Conservation (phyloP, 2,888 invertebrate species). For the Erebia aethiops region DNA sequence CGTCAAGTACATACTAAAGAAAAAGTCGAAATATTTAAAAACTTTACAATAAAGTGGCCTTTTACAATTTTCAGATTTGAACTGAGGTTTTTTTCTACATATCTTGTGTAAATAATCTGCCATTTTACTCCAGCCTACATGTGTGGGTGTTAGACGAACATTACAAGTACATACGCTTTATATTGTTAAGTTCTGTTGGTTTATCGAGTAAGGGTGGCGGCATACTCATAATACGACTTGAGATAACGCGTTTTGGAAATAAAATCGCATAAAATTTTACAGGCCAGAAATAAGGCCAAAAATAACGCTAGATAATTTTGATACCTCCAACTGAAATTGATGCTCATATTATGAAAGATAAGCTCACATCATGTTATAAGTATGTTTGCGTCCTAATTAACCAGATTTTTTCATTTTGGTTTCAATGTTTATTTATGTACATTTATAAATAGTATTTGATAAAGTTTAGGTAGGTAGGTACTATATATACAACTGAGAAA, state of each 20-base stretch:
- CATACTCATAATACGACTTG: not conserved
- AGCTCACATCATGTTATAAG: not conserved
- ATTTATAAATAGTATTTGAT: constrained; percentile 44
- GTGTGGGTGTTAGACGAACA: constrained; percentile 14
- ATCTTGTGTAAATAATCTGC: constrained; percentile 44
- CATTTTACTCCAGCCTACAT: not conserved
- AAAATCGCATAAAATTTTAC: no score
- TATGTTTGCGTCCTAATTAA: not conserved
- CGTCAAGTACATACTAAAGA: constrained; percentile 77
- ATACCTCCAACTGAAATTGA: no score
- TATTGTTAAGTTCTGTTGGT: constrained; percentile 32
- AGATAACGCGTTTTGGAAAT: not conserved
- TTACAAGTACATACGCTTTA: constrained; percentile 35
- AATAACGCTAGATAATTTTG: no score
- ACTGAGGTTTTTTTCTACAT: constrained; percentile 34
- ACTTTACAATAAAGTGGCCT: constrained; percentile 64
- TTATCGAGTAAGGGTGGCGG: constrained; percentile 24
- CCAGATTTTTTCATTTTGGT: constrained; percentile 36
- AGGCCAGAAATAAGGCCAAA: no score
- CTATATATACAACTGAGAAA: constrained; percentile 30
- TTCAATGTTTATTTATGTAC: constrained; percentile 43
- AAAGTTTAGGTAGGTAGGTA: constrained; percentile 42
- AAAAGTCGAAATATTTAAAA: constrained; percentile 81
- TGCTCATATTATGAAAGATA: no score
- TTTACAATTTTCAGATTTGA: constrained; percentile 9